Evolutionary conservation across 2,888 invertebrate species (phyloP).

Genomic region (Gandaritis pyraliata): DNA sequence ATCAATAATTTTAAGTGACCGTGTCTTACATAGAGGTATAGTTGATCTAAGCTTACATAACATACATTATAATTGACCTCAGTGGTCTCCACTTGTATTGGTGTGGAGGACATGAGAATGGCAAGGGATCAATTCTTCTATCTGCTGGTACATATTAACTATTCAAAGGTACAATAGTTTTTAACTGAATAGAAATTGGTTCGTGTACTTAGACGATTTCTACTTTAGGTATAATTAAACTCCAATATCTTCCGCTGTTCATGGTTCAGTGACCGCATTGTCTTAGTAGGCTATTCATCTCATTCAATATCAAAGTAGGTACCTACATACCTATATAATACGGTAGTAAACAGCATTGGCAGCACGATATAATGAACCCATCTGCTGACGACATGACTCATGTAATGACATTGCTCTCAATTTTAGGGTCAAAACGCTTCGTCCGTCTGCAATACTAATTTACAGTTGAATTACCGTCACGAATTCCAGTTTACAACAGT

Average conservation of each 20-base stretch:
- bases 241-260: conserved; percentile 16
- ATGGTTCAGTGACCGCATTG: conserved; percentile 20
- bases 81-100: conserved; percentile 8
- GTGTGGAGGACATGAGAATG: conserved; percentile 12
- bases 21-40: too few species aligned
- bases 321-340: conserved; percentile 5
- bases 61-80: conserved; percentile 5
- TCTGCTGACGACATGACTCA: conserved; percentile 41
- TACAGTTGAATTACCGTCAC: conserved; percentile 34
- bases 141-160: conserved; percentile 12
- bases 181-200: conserved; percentile 1
- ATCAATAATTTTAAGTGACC: too few species aligned
- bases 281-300: conserved; percentile 18
- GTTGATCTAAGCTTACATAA: too few species aligned
- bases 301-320: conserved; percentile 15
- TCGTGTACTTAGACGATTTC: not conserved
- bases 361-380: conserved; percentile 35
- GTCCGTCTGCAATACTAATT: conserved; percentile 40
- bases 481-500: conserved; percentile 30
- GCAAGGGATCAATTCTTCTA: conserved; percentile 21
- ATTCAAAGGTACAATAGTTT: conserved; percentile 18
- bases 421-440: conserved; percentile 45
- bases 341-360: conserved; percentile 24
- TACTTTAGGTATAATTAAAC: conserved; percentile 13
- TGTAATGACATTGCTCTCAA: conserved; percentile 44